Evolutionary conservation across 2,797 vertebrate genomes (phyloP).

Genomic region (Cynodonichthys magdalenae): DNA sequence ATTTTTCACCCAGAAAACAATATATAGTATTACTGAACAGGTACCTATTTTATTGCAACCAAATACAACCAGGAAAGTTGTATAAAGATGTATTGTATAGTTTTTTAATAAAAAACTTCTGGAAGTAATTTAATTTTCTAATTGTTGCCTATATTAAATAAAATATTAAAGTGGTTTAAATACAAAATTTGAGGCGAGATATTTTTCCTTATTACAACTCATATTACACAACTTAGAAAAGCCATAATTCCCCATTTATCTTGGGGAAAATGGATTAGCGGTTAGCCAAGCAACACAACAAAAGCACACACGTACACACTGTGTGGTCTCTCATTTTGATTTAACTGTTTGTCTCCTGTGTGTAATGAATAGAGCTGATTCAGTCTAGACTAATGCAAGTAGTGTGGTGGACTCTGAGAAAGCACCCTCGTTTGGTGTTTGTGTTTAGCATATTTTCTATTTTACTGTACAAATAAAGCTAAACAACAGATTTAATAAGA

Average conservation of each 20-base stretch:
- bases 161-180: conserved; percentile 72
- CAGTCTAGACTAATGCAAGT: background rate
- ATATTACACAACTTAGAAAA: conserved; percentile 40
- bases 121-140: background rate
- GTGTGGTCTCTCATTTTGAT: conserved; percentile 10
- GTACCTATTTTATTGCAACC: no score
- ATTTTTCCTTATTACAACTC: conserved; percentile 55
- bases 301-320: conserved; percentile 13
- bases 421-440: background rate
- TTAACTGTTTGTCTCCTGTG: conserved; percentile 13
- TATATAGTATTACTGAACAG: no score
- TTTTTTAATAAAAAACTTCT: no score
- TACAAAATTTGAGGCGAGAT: conserved; percentile 51
- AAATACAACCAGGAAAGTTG: no score
- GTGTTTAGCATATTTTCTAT: no score
- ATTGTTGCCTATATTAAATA: background rate
- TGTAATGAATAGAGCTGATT: conserved; percentile 9
- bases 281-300: conserved; percentile 31
- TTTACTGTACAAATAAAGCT: no score
- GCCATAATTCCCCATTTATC: conserved; percentile 63
- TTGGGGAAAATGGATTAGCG: conserved; percentile 58
- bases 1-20: no score
- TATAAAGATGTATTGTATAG: no score
- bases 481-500: no score
- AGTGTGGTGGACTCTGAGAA: background rate